Evolutionary conservation across 2,888 invertebrate genomes (phyloP).

Genomic region (Tipula confusa): DNA sequence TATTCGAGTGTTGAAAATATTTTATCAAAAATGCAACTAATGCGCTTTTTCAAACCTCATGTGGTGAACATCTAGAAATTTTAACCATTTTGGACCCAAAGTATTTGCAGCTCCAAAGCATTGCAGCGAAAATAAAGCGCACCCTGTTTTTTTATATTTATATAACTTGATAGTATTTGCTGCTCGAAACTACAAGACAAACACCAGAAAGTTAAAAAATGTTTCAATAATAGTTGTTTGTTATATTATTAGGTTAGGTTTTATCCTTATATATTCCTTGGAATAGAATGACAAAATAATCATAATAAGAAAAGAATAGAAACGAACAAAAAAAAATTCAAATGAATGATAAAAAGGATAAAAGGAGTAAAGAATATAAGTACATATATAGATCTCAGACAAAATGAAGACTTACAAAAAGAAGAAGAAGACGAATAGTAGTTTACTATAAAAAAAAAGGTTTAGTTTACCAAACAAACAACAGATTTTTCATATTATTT

Average conservation of each 20-base stretch:
- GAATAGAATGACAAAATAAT: neutral
- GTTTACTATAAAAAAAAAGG: neutral
- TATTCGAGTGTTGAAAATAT: no score
- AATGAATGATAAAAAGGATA: neutral
- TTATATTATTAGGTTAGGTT: neutral
- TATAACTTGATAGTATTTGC: no score
- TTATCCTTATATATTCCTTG: neutral
- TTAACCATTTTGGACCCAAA: no score
- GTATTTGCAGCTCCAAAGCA: no score
- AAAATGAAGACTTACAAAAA: neutral
- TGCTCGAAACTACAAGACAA: neutral
- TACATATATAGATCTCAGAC: neutral
- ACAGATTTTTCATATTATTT: conserved; percentile 29
- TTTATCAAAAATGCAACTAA: no score
- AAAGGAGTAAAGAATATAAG: neutral
- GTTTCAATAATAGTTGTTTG: neutral
- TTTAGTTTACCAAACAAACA: conserved; percentile 28
- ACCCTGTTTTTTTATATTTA: no score
- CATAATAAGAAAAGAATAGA: neutral
- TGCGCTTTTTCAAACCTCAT: no score
- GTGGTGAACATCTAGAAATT: no score
- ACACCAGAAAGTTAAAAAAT: neutral
- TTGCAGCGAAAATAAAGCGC: no score
- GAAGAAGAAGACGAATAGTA: neutral
- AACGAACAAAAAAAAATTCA: neutral